Base-by-base conservation (phyloP, 2,113 vertebrate species). In the Podiceps cristatus region DNA sequence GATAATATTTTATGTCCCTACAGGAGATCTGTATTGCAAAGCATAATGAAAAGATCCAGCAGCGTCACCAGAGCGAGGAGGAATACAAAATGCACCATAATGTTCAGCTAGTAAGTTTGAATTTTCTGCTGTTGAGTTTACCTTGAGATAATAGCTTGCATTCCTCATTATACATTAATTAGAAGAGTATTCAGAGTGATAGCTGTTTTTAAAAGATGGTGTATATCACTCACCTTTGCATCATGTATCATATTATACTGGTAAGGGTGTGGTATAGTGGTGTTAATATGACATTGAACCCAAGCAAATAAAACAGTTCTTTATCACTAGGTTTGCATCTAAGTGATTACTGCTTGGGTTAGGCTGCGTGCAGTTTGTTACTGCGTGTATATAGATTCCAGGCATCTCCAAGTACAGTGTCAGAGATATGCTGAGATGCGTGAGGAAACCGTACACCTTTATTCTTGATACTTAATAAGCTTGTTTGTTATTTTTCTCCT, bases 11-110 rank as follows among this genome's bases (percentile, higher is more conserved):
- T 93, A 29, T 98, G 24, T 98, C 63, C 79, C 86, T 94, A 62
- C 76, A 99, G 99, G 99, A 99, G 97, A 99, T 99, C 89, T 99
- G 99, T 95, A 98, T 99, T 1, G 98, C 98, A 97, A 99, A 99
- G 96, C 99, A 99, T 98, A 99, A 98, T 86, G 99, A 99, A 98
- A 99, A 99, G 98, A 97, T 98, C 27, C 98, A 99, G 29, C 98
- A 99, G 56, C 99, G 73, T 74, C 98, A 98, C 83, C 98, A 97
- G 58, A 93, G 94, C 67, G 97, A 98, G 55, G 98, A 96, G n/a
- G 97, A 98, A 75, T 96, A 97, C 94, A 97, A 93, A 85, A 96
- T 88, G 35, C 98, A 98, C 84, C 98, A 98, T 68, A 82, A 97
- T 72, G 91, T 97, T 84, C 98, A 98, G 18, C 97, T 98, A 96